Evolutionary conservation across 2,797 vertebrate genomes (phyloP), one percentile per base, ranked within the genome.

Genomic region (Xenentodon cancila): DNA sequence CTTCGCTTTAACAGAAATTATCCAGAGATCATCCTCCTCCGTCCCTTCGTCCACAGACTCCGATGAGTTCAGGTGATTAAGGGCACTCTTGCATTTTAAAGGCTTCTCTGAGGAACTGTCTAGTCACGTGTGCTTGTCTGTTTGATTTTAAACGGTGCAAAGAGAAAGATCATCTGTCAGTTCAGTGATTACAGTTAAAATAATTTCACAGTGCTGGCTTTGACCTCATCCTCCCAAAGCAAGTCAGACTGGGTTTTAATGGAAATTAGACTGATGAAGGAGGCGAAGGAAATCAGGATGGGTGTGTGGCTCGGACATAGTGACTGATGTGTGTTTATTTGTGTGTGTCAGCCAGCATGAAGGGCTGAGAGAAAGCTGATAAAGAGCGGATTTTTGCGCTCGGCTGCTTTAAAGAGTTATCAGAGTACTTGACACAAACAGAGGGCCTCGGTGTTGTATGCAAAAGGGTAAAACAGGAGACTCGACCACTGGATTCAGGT

Each of bases 311-410:
- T 17, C 15, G 30, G 46, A 44, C 40, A 13, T 13, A 40, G 13
- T 15, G 12, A 40, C 12, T 40, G 37, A 40, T 40, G 12, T 37
- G 34, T 40, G 37, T 40, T 40, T 40, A 40, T 40, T 40, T 40
- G 37, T 40, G 9, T 52, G 40, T 49, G 27, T 30, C 16, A 50
- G 56, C 68, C 27, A 62, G 55, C 20, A 42, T 52, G 44, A 54
- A 37, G n/a, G 37, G 50, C 68, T 79, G 70, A 64, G 52, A 9
- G 32, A 3, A 32, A 49, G 64, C 68, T 77, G 80, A 81, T 76
- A 71, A 63, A 73, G 40, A 68, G n/a, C 59, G 42, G 53, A 16
- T 76, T 47, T 71, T 59, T 74, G 37, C 37, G 37, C 37, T 40
- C 37, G 2, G 52, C 57, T 64, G 68, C 68, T 60, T 53, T 53